Percentiles rank a stretch among this genome's conserved stretches.
These are phyloP conservation scores for Ditylenchus dipsaci DNA, from an alignment of 1,140 invertebrate genomes.

Conservation along the genomic window DNA sequence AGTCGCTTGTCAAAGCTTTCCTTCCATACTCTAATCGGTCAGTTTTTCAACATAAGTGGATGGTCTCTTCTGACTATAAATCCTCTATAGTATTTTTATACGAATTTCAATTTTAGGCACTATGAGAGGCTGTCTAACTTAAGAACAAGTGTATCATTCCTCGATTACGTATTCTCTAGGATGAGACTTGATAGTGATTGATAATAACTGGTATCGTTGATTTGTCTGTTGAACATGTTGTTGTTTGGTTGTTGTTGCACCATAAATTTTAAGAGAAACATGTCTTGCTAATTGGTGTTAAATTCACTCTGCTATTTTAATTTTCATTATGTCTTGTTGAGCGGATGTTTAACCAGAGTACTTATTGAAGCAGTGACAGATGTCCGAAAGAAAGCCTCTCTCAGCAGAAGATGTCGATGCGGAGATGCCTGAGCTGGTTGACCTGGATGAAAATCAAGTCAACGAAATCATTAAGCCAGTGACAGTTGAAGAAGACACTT, in stretches of 20 bases:
- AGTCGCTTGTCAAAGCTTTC: constrained; percentile 41
- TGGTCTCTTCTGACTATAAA: too few relatives aligned
- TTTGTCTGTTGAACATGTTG: constrained; percentile 23
- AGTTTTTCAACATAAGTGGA: too few relatives aligned
- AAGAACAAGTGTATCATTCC: constrained; percentile 28
- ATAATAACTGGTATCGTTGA: constrained; percentile 32
- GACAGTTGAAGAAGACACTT: background rate
- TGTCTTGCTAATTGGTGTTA: too few relatives aligned
- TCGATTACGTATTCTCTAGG: constrained; percentile 37
- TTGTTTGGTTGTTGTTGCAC: constrained; percentile 20
- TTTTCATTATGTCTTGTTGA: too few relatives aligned
- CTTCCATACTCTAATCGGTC: constrained; percentile 51
- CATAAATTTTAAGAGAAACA: background rate
- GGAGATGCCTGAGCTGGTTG: constrained; percentile 50
- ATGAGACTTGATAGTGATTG: constrained; percentile 38
- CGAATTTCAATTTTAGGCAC: constrained; percentile 52
- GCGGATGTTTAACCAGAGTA: too few relatives aligned
- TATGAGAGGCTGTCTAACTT: constrained; percentile 46
- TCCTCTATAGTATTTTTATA: too few relatives aligned
- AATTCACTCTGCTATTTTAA: too few relatives aligned
- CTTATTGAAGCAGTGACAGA: too few relatives aligned
- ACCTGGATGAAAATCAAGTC: constrained; percentile 36
- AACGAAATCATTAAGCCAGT: background rate
- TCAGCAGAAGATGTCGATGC: constrained; percentile 21
- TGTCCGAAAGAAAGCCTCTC: background rate